phyloP scores from a whole-genome alignment of 2,797 vertebrate species.

The Apogon talboti region DNA sequence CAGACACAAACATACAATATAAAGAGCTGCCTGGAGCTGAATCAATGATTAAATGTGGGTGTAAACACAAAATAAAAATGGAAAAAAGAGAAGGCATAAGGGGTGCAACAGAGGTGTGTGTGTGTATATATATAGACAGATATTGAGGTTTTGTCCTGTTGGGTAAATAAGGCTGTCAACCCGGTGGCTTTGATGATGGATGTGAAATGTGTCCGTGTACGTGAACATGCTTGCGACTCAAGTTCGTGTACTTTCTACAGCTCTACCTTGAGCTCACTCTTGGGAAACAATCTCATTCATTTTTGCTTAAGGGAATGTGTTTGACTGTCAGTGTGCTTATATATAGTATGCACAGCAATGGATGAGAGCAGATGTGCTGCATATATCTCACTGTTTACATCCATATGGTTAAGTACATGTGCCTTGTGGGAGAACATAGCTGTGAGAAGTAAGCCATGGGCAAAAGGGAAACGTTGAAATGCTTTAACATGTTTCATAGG shows the following conservation, averaged over 20 bases:
- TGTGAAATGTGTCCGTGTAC: conserved; percentile 20
- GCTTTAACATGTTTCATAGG: conserved; percentile 19
- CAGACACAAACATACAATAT: conserved; percentile 17
- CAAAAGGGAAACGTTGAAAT: conserved; percentile 20
- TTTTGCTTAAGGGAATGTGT: conserved; percentile 16
- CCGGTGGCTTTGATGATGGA: conserved; percentile 62
- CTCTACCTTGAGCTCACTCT: conserved; percentile 42
- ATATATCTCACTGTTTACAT: not conserved
- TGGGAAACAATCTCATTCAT: conserved; percentile 37
- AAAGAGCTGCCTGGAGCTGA: conserved; percentile 40
- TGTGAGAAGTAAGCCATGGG: not conserved
- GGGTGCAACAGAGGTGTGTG: conserved; percentile 43
- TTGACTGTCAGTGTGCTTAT: conserved; percentile 1
- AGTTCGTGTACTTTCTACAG: conserved; percentile 17
- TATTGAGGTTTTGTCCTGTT: conserved; percentile 58
- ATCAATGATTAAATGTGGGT: conserved; percentile 52
- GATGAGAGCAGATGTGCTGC: not conserved
- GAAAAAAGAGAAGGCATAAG: conserved; percentile 38
- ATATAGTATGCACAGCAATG: not conserved
- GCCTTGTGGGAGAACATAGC: not conserved
- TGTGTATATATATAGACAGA: conserved; percentile 54
- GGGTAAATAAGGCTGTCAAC: conserved; percentile 68
- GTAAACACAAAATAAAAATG: conserved; percentile 48
- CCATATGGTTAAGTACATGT: not conserved
- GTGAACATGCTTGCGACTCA: conserved; percentile 31